Base-by-base conservation (phyloP, 2,888 invertebrate species). In the Drosophila algonquin region DNA sequence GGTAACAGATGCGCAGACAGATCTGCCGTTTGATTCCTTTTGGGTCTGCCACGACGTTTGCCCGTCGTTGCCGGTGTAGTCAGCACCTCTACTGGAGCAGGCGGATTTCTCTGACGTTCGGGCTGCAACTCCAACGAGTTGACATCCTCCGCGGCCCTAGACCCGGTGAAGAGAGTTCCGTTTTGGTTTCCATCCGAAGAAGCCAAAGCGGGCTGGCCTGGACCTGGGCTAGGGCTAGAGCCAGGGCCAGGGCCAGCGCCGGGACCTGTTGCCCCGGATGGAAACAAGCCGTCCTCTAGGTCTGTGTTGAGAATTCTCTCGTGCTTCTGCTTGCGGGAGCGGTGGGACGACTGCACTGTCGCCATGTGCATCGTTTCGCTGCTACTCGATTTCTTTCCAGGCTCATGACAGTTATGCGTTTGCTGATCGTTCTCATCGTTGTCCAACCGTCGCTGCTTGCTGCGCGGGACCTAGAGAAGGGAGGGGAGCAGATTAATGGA, bases 1-100 rank as follows among this genome's bases (percentile, higher is more conserved):
- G 40, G 7, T 40, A 40, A 7, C n/a, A 40, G 14, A 40, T 14
- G 40, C 40, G 40, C 40, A 6, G 40, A 40, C 14, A 40, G 6
- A n/a, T 40, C 40, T 40, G 14, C 6, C 54, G 32, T 46, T 18
- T 55, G 69, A 61, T 67, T 71, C 80, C 93, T 93, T 61, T 93
- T 90, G 0, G 94, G 93, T 32, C 94, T 84, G 4, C 94, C 94
- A n/a, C 94, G 91, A 73, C 92, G 80, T 52, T 85, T 87, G 16
- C 51, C 79, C 0, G 77, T 80, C 24, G 70, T 51, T 2, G 65
- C 50, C 1, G 75, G 24, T 18, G 69, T 63, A 6, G n/a, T 40
- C 10, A 16, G 44, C 40, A 40, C n/a, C 40, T 14, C 40, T 40
- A 7, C 6, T 2, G n/a, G n/a, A n/a, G 14, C n/a, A n/a, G 40